Conservation (phyloP, 2,113 vertebrate species). For the Grantiella picta region DNA sequence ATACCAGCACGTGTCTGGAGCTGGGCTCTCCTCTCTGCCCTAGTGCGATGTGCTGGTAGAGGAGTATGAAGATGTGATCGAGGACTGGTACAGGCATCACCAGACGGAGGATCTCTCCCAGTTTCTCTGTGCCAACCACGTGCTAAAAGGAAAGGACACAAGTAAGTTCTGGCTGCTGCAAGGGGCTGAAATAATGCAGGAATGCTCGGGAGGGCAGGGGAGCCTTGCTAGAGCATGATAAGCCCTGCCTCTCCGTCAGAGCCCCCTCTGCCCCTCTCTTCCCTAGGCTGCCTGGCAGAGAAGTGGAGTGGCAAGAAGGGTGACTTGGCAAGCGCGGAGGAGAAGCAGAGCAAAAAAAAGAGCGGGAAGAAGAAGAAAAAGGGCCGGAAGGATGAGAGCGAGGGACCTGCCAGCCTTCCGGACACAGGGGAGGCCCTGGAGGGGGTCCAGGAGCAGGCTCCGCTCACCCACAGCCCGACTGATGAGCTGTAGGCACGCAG, state of each 20-base stretch:
- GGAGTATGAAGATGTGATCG: slow-evolving; percentile 92
- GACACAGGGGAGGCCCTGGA: not conserved
- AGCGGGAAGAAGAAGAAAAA: slow-evolving; percentile 70
- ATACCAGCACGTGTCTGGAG: fast-evolving
- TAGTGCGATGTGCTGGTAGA: slow-evolving; percentile 94
- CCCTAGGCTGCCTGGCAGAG: slow-evolving; percentile 72
- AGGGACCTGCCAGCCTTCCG: not conserved
- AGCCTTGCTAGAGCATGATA: fast-evolving
- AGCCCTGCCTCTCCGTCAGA: not conserved
- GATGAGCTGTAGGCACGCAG: slow-evolving; percentile 67
- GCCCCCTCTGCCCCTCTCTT: not conserved
- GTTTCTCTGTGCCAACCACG: slow-evolving; percentile 89
- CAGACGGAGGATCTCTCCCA: slow-evolving; percentile 91
- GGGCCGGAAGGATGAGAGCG: slow-evolving; percentile 41
- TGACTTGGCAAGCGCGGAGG: slow-evolving; percentile 69
- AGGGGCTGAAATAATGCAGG: not conserved
- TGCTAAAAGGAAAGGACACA: slow-evolving; percentile 88
- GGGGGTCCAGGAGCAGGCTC: slow-evolving; percentile 60
- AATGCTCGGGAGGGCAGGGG: fast-evolving
- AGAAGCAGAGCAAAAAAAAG: slow-evolving; percentile 82
- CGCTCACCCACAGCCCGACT: slow-evolving; percentile 60
- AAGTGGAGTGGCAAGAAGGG: slow-evolving; percentile 84
- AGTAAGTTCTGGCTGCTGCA: slow-evolving; percentile 72
- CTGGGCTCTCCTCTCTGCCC: not conserved
- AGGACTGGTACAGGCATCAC: slow-evolving; percentile 94